phyloP scores from a whole-genome alignment of 2,113 vertebrate species.

The Epinephelus moara region DNA sequence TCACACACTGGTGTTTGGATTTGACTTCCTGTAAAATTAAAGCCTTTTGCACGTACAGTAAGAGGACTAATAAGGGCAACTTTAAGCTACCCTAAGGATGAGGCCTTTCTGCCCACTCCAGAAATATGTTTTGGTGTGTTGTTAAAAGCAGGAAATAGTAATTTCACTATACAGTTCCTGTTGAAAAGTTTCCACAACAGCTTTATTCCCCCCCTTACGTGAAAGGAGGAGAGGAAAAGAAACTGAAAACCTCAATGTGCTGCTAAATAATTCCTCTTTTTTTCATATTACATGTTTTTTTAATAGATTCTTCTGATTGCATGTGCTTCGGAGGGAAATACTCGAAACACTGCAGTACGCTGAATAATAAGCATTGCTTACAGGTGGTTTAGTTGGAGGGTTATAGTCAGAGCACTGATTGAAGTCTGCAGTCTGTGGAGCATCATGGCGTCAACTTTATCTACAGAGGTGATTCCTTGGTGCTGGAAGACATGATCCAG shows the following conservation, averaged over 20 bases:
- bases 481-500: constrained; percentile 73
- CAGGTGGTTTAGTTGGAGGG: constrained; percentile 45
- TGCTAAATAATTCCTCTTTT: constrained; percentile 1
- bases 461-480: constrained; percentile 54
- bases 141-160: constrained; percentile 77
- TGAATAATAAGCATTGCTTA: constrained; percentile 16
- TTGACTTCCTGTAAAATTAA: constrained; percentile 62
- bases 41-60: constrained; percentile 38
- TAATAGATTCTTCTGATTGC: not conserved
- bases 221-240: not conserved
- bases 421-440: constrained; percentile 45
- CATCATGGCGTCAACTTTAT: constrained; percentile 60
- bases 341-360: not conserved
- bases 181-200: constrained; percentile 63
- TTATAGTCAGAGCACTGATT: constrained; percentile 41
- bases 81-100: constrained; percentile 33
- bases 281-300: constrained; percentile 5
- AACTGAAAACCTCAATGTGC: not conserved
- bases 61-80: constrained; percentile 23
- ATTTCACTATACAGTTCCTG: constrained; percentile 69
- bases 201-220: constrained; percentile 20
- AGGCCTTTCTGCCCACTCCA: constrained; percentile 41
- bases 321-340: not conserved
- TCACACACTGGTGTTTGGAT: constrained; percentile 72
- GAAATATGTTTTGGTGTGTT: constrained; percentile 74